Evolutionary conservation across 2,797 vertebrate species (phyloP), one percentile per base, ranked within the genome.

Genomic region (Podarcis siculus): DNA sequence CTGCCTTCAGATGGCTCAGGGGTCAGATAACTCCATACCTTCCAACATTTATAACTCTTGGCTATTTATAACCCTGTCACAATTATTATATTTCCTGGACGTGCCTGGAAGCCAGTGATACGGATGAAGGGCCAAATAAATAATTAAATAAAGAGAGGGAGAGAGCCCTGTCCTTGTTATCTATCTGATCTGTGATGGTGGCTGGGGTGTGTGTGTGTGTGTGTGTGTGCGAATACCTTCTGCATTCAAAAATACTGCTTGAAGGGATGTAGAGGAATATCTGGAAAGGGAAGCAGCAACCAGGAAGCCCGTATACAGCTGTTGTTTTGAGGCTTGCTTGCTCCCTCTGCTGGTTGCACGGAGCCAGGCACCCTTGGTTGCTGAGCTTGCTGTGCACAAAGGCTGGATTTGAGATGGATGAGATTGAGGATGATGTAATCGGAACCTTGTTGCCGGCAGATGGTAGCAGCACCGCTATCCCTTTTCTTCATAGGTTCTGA

Each of bases 41-140:
- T 55, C 49, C 49, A 55, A 49, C 19, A 23, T 1, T 10, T 90
- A 42, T 42, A 42, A 42, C 39, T 42, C 39, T 55, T 55, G 49
- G 6, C 61, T 92, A 64, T 79, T 84, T 85, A 88, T 91, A 80
- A 73, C 3, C 8, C n/a, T 85, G 76, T 86, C 76, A 67, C 8
- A 69, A 64, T 67, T 92, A 82, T 86, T 85, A 78, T 86, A 72
- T 72, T 95, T 94, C 23, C 9, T 89, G 85, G 78, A 19, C 37
- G 61, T 30, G 21, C 61, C 17, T 64, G 61, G 61, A 64, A 5
- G 21, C 21, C 61, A 64, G 61, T 88, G 45, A 66, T 93, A 86
- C 88, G 73, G 37, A 39, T 5, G 49, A 91, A 94, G 89, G 77
- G 8, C 80, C 2, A 92, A 95, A 69, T 42, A 92, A 93, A 94